Evolutionary conservation across 2,797 vertebrate genomes (phyloP), one percentile per base, ranked within the genome.

Genomic region (Sebastes miniatus): DNA sequence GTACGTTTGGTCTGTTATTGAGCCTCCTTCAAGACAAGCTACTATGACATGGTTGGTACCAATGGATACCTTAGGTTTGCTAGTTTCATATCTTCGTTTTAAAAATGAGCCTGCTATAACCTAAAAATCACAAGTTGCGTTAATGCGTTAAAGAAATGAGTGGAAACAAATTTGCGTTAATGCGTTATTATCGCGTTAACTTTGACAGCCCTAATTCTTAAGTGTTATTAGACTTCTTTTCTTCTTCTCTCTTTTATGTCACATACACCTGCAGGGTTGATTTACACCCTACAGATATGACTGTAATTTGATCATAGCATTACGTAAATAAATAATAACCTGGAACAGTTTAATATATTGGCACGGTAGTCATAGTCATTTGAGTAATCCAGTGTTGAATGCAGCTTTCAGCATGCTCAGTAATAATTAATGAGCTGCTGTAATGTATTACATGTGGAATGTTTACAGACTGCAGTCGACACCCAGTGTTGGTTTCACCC

Each of bases 351-450:
- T 18, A 3, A 34, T 69, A 22, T 54, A 31, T 73, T 80, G 78
- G 73, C 39, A 61, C 0, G 24, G 10, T 22, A 18, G 24, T 43
- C 36, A 9, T 10, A 24, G 72, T 74, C 61, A 77, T 66, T 67
- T 79, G 76, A 89, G 83, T 81, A 81, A 63, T 69, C 27, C 43
- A 18, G 71, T 63, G 16, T 74, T 62, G 77, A 83, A 76, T 80
- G 50, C 87, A 70, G 11, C 50, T 57, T 71, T 73, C 68, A 77
- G 29, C 7, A 0, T 56, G 65, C 65, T 34, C 65, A 67, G 13
- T 79, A 73, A 71, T 83, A 65, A 56, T 74, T 43, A 69, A 83
- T 36, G 62, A n/a, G 27, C 39, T 20, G 27, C 14, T 47, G 39
- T 39, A 81, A 68, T 61, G 67, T 64, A 74, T 77, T 70, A 84